phyloP scores from a whole-genome alignment of 2,113 vertebrate genomes.

The Varanus komodoensis region DNA sequence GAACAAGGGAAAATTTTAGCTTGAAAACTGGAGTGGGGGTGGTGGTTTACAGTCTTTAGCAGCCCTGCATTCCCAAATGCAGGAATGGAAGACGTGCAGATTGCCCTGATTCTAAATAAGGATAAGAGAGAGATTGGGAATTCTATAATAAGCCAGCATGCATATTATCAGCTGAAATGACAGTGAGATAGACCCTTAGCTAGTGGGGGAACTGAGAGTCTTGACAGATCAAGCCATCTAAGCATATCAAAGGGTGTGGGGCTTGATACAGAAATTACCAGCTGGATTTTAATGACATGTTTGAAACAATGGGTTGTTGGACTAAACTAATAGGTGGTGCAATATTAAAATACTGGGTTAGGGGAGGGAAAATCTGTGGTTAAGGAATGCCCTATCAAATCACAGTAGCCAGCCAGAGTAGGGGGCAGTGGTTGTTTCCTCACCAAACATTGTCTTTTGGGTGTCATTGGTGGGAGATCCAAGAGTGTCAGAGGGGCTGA shows the following conservation, averaged over 20 bases:
- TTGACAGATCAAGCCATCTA: neutral
- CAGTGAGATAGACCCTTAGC: neutral
- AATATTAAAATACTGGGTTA: neutral
- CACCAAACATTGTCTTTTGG: too few species aligned
- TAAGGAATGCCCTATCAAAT: too few species aligned
- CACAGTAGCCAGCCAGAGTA: too few species aligned
- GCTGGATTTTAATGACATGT: neutral
- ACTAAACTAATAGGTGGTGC: neutral
- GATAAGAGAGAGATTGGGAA: neutral
- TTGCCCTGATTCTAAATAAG: neutral
- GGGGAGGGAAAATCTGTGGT: too few species aligned
- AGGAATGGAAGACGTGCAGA: neutral
- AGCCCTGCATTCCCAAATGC: neutral
- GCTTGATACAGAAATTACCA: neutral
- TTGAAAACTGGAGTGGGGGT: neutral
- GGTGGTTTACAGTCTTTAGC: neutral
- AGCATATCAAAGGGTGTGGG: neutral
- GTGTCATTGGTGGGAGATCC: too few species aligned
- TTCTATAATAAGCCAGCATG: neutral
- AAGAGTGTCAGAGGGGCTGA: too few species aligned
- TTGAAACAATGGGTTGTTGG: neutral
- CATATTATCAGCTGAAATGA: neutral
- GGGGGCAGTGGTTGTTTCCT: too few species aligned
- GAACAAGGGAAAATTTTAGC: conserved; percentile 18
- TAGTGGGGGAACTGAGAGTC: neutral